Evolutionary conservation across 2,113 vertebrate genomes (phyloP).

Genomic region (Stigmatopora nigra): DNA sequence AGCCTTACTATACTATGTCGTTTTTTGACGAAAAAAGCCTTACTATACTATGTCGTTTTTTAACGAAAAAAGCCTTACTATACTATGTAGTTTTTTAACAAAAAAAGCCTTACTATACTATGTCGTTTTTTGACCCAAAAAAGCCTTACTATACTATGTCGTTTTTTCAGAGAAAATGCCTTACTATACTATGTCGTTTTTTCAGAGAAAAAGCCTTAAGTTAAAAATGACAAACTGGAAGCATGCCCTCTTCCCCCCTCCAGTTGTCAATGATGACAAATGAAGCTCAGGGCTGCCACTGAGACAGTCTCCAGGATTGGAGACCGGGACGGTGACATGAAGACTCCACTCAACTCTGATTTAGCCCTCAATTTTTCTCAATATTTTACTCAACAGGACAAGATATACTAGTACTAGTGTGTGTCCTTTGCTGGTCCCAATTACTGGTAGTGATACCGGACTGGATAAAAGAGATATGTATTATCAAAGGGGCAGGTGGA

Average conservation of each 20-base stretch:
- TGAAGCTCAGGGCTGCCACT: conserved; percentile 45
- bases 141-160: too few relatives aligned
- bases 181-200: too few relatives aligned
- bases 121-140: too few relatives aligned
- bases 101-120: too few relatives aligned
- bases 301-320: conserved; percentile 47
- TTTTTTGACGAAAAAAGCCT: too few relatives aligned
- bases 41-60: too few relatives aligned
- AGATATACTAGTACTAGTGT: conserved; percentile 47
- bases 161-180: too few relatives aligned
- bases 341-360: conserved; percentile 50
- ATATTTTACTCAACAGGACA: conserved; percentile 57
- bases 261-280: conserved; percentile 49
- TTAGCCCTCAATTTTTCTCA: conserved; percentile 63
- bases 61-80: too few relatives aligned
- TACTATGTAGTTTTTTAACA: too few relatives aligned
- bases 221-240: conserved; percentile 50
- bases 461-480: conserved; percentile 42
- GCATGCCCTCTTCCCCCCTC: conserved; percentile 34
- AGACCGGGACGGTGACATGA: conserved; percentile 43
- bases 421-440: conserved; percentile 48
- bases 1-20: too few relatives aligned
- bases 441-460: conserved; percentile 49
- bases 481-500: conserved; percentile 19
- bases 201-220: too few relatives aligned